Conservation (phyloP, 1,140 invertebrate species). For the Leucophenga varia region DNA sequence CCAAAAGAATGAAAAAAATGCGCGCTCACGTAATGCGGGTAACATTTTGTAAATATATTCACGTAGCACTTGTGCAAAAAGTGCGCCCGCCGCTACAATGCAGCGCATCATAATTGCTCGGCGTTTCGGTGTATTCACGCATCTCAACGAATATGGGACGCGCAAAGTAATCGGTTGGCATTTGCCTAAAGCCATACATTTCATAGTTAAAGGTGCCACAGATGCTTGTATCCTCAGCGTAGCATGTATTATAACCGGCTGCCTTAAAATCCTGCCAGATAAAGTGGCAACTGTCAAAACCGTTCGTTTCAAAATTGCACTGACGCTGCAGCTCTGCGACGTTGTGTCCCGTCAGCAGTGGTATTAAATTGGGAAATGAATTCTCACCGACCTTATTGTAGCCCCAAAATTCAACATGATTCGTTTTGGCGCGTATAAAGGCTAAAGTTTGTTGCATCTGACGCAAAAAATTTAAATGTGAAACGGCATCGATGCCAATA, state of each 20-base stretch:
- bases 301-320: too few species aligned
- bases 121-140: conserved; percentile 15
- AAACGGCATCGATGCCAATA: conserved; percentile 81
- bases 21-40: conserved; percentile 5
- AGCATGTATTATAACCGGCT: conserved; percentile 18
- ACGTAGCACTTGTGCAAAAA: conserved; percentile 14
- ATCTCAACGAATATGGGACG: conserved; percentile 23
- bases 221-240: conserved; percentile 18
- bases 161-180: conserved; percentile 21
- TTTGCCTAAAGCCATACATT: not conserved
- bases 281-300: conserved; percentile 6
- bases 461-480: conserved; percentile 77
- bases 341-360: conserved; percentile 67
- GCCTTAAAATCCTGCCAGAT: conserved; percentile 23
- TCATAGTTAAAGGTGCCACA: conserved; percentile 10
- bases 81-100: conserved; percentile 20
- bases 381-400: conserved; percentile 81
- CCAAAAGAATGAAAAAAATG: conserved; percentile 34
- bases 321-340: conserved; percentile 59
- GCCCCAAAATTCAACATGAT: conserved; percentile 68
- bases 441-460: conserved; percentile 71
- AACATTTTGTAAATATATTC: conserved; percentile 22
- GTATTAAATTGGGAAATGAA: conserved; percentile 76
- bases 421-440: conserved; percentile 61
- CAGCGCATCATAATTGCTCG: conserved; percentile 12